A percentile compares a stretch with the other conserved stretches of the same genome.
Conservation (phyloP, 2,888 invertebrate species). For the Epirrita christyi region DNA sequence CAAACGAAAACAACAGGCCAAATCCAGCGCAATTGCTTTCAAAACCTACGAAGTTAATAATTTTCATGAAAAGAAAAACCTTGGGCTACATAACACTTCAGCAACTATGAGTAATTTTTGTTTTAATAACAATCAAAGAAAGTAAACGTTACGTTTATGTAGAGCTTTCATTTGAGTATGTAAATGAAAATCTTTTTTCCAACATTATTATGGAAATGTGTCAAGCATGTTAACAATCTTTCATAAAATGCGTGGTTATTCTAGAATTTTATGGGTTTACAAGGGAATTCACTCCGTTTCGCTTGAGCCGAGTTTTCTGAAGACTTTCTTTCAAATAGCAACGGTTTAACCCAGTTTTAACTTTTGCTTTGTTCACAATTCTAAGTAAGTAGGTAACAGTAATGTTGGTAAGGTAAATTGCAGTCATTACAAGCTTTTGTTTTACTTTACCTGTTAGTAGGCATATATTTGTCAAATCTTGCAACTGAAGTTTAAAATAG, state of each 20-base stretch:
- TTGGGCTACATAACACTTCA: slow-evolving; percentile 29
- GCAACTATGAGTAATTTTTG: slow-evolving; percentile 14
- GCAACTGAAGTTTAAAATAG: no score
- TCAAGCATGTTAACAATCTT: slow-evolving; percentile 37
- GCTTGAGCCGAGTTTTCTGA: slow-evolving; percentile 43
- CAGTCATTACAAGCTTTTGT: no score
- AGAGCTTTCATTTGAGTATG: slow-evolving; percentile 31
- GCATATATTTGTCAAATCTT: no score
- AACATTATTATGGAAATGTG: slow-evolving; percentile 35
- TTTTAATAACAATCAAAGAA: slow-evolving; percentile 33
- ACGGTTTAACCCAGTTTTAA: slow-evolving; percentile 60
- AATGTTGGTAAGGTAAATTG: slow-evolving; percentile 3
- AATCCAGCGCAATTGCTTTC: slow-evolving; percentile 32
- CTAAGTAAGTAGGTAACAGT: slow-evolving; percentile 7
- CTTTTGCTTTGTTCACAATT: slow-evolving; percentile 20
- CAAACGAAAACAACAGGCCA: slow-evolving; percentile 50
- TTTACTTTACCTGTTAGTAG: no score
- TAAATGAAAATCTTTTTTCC: slow-evolving; percentile 34
- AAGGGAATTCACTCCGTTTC: slow-evolving; percentile 52
- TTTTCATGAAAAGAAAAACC: slow-evolving; percentile 29
- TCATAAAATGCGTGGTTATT: slow-evolving; percentile 43
- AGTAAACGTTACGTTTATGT: slow-evolving; percentile 23
- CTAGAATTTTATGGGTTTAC: slow-evolving; percentile 59
- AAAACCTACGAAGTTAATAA: slow-evolving; percentile 18
- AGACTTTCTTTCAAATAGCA: slow-evolving; percentile 51